Percentiles rank a stretch among this genome's conserved stretches.
phyloP scores from a whole-genome alignment of 1,140 invertebrate genomes.

The Ips typographus region DNA sequence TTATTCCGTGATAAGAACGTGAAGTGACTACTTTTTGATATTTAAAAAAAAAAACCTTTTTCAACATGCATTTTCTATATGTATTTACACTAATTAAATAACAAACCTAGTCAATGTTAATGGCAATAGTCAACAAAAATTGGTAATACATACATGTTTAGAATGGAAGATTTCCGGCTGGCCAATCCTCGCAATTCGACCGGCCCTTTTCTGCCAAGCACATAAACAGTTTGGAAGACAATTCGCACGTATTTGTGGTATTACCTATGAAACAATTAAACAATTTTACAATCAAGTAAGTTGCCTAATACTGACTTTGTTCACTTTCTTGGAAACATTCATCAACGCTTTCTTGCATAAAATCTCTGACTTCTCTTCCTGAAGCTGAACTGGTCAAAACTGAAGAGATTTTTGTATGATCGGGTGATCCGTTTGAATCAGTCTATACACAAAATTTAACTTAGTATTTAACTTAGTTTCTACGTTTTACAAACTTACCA shows the following conservation, averaged over 20 bases:
- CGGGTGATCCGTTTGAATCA: conserved; percentile 44
- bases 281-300: not conserved
- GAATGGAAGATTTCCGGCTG: conserved; percentile 33
- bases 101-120: not conserved
- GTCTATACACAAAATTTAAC: conserved; percentile 36
- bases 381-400: conserved; percentile 39
- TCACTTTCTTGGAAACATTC: conserved; percentile 48
- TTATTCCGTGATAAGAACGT: too few relatives aligned
- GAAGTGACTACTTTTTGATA: too few relatives aligned
- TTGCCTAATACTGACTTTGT: conserved; percentile 35
- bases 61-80: too few relatives aligned
- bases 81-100: too few relatives aligned
- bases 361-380: conserved; percentile 43
- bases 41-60: too few relatives aligned
- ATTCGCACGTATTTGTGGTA: conserved; percentile 44
- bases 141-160: not conserved
- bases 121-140: not conserved
- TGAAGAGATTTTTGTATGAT: conserved; percentile 42
- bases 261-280: conserved; percentile 37
- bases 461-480: not conserved
- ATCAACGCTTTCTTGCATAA: conserved; percentile 47
- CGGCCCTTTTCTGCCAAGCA: conserved; percentile 49
- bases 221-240: conserved; percentile 40
- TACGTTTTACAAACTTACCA: conserved; percentile 25
- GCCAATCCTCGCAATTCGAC: conserved; percentile 51